Conservation (phyloP, 2,888 invertebrate species). For the Polydrusus cervinus region DNA sequence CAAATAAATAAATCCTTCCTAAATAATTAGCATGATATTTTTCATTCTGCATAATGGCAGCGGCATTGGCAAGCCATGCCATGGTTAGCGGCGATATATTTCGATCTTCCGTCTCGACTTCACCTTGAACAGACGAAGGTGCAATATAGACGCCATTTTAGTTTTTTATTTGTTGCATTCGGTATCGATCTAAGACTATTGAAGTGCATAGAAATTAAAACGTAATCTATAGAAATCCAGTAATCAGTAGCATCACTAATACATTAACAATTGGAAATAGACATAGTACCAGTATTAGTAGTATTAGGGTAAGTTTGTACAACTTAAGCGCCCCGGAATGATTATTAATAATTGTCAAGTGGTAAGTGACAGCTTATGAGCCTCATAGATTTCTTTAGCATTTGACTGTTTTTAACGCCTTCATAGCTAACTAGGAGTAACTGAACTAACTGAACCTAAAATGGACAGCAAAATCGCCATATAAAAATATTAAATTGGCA, state of each 20-base stretch:
- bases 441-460: too few relatives aligned
- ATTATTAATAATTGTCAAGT: too few relatives aligned
- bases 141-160: conserved; percentile 27
- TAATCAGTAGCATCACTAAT: not conserved
- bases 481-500: too few relatives aligned
- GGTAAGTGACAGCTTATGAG: too few relatives aligned
- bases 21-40: conserved; percentile 23
- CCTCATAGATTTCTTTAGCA: too few relatives aligned
- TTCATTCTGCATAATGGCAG: conserved; percentile 3
- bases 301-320: too few relatives aligned
- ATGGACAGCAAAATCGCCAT: too few relatives aligned
- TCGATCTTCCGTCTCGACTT: conserved; percentile 22
- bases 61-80: conserved; percentile 14
- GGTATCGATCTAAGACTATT: conserved; percentile 4
- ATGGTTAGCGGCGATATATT: conserved; percentile 20
- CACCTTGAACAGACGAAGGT: conserved; percentile 21
- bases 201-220: conserved; percentile 10
- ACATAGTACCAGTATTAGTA: too few relatives aligned
- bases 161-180: conserved; percentile 24
- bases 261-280: too few relatives aligned
- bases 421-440: too few relatives aligned
- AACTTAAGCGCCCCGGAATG: too few relatives aligned
- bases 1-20: conserved; percentile 19
- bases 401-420: too few relatives aligned
- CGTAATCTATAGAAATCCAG: not conserved